phyloP scores from a whole-genome alignment of 2,797 vertebrate genomes.

The Trichosurus vulpecula region DNA sequence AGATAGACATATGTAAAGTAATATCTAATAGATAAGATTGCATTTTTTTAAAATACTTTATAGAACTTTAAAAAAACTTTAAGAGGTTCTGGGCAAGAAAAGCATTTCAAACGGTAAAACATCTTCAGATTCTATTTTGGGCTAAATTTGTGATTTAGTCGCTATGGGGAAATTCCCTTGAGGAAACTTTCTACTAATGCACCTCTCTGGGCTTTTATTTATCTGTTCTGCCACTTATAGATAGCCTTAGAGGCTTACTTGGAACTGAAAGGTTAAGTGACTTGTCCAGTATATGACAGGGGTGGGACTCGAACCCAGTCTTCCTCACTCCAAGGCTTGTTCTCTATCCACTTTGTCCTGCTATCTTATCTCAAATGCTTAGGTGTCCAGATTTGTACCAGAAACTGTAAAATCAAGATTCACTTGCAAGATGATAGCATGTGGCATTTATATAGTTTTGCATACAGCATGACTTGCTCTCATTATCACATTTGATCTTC shows the following conservation, averaged over 20 bases:
- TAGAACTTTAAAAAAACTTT: background rate
- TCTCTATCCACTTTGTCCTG: background rate
- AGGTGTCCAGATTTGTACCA: slow-evolving; percentile 2
- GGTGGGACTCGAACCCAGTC: background rate
- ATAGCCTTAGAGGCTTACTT: background rate
- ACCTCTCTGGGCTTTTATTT: too few species aligned
- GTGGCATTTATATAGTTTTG: slow-evolving; percentile 4
- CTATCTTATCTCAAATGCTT: background rate
- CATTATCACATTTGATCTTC: background rate
- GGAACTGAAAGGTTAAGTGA: background rate
- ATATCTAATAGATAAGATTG: background rate
- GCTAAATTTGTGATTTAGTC: background rate
- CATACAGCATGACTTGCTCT: background rate
- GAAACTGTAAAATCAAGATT: slow-evolving; percentile 30
- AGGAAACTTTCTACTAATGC: background rate
- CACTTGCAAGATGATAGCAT: slow-evolving; percentile 3
- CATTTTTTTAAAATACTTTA: background rate
- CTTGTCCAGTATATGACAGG: background rate
- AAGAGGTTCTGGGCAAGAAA: background rate
- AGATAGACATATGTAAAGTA: background rate
- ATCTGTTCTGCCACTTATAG: background rate
- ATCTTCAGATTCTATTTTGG: background rate
- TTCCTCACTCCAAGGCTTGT: background rate
- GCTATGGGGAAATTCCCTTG: background rate
- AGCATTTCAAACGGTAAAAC: background rate